These are phyloP conservation scores for Oscheius sp. DNA, from an alignment of 2,888 invertebrate species.

Conservation along the genomic window DNA sequence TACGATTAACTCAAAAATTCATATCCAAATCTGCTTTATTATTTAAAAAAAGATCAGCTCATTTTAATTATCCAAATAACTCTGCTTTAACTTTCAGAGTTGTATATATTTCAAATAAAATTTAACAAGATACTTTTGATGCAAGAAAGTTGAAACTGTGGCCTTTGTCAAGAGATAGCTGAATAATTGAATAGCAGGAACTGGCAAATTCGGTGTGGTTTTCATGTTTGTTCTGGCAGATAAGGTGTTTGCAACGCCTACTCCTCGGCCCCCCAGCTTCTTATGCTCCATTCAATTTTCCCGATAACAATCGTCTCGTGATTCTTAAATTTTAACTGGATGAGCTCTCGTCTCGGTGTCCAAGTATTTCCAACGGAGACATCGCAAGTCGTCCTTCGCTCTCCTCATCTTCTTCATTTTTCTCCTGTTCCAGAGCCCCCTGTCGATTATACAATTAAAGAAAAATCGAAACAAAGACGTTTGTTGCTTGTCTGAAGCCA, in stretches of 20 bases:
- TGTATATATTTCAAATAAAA: conserved; percentile 4
- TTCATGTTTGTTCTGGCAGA: conserved; percentile 35
- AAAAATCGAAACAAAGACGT: conserved; percentile 19
- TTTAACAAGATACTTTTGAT: too few relatives aligned
- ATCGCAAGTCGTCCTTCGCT: not conserved
- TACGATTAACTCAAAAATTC: not conserved
- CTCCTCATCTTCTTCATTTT: conserved; percentile 10
- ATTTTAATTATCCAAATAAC: not conserved
- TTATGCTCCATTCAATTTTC: not conserved
- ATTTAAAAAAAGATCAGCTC: not conserved
- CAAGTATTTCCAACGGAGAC: conserved; percentile 24
- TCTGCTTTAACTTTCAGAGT: not conserved
- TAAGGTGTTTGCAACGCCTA: conserved; percentile 31
- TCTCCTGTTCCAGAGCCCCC: conserved; percentile 28
- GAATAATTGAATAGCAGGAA: too few relatives aligned
- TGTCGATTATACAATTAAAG: conserved; percentile 17
- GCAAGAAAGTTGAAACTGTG: too few relatives aligned
- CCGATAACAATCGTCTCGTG: not conserved
- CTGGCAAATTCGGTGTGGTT: conserved; percentile 4
- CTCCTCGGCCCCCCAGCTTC: conserved; percentile 4
- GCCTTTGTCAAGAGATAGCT: too few relatives aligned
- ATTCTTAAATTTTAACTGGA: not conserved
- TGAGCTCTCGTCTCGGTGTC: conserved; percentile 9
- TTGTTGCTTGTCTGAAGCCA: not conserved
- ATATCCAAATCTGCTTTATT: conserved; percentile 11